phyloP scores from a whole-genome alignment of 2,113 vertebrate genomes.

The Taxidea taxus region DNA sequence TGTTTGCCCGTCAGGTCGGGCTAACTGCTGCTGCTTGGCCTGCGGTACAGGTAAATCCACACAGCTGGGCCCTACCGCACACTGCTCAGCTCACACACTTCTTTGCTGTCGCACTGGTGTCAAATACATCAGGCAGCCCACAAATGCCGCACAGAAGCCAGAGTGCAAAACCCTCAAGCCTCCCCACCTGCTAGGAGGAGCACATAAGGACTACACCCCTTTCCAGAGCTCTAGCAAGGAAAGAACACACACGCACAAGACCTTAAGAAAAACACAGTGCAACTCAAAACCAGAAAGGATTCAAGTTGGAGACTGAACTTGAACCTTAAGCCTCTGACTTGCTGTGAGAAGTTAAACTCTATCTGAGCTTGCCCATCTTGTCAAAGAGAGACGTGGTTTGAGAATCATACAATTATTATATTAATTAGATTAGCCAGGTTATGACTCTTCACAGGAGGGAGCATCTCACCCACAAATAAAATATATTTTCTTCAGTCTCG shows the following conservation, averaged over 20 bases:
- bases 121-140: slow-evolving; percentile 91
- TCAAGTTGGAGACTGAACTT: neutral
- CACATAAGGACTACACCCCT: neutral
- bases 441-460: neutral
- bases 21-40: slow-evolving; percentile 76
- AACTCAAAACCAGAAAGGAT: neutral
- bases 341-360: neutral
- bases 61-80: slow-evolving; percentile 84
- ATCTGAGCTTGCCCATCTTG: neutral
- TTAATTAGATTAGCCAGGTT: neutral
- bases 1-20: slow-evolving; percentile 79
- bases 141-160: slow-evolving; percentile 86
- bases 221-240: neutral
- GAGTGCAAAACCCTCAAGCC: slow-evolving; percentile 72
- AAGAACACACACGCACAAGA: neutral
- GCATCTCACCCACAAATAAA: neutral
- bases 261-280: neutral
- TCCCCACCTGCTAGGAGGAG: slow-evolving; percentile 76
- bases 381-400: neutral
- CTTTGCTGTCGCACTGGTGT: slow-evolving; percentile 88
- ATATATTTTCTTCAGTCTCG: neutral
- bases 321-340: neutral
- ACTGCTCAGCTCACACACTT: slow-evolving; percentile 83
- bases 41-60: slow-evolving; percentile 83
- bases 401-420: neutral